Base-by-base conservation (phyloP, 2,888 invertebrate species). In the Meta bourneti region DNA sequence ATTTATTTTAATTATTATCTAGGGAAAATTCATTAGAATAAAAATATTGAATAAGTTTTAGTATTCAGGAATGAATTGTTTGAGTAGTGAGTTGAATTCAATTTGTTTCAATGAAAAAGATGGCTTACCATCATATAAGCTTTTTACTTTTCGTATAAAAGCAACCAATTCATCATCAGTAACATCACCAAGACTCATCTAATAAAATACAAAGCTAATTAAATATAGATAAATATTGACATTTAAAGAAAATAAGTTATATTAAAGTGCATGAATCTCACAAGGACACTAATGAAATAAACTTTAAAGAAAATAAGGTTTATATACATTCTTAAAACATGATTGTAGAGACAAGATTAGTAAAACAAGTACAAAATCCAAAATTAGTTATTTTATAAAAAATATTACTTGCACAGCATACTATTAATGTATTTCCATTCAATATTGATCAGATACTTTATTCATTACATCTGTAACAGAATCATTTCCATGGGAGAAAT, bases 161-260 rank as follows among this genome's bases (percentile, higher is more conserved):
- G 69, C 48, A n/a, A 93, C 16, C 7, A 94, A 92, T 84, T 94
- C 93, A 20, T 93, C 93, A 71, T 93, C 93, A 8, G 70, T 49
- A n/a, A 89, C 84, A 92, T 92, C 84, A 48, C 34, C 79, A 13
- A 92, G 16, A n/a, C 11, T 78, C 0, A 92, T 1, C 91, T 92
- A 72, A 11, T 49, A 54, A 74, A 77, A 81, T 7, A 48, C 19
- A 4, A 54, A 75, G n/a, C 19, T n/a, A 74, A 54, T 52, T 20
- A 16, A 54, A 74, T 34, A 61, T 52, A 34, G n/a, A 61, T 13
- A 69, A 9, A 54, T 54, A 71, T 70, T 69, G 34, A 19, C 20
- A 4, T 4, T 34, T 34, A 34, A 34, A 78, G 6, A n/a, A 16
- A 52, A 51, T 4, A 79, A 51, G n/a, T n/a, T n/a, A 34, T 34